Evolutionary conservation across 1,140 invertebrate species (phyloP), one percentile per base, ranked within the genome.

Genomic region (Cotesia chilonis): DNA sequence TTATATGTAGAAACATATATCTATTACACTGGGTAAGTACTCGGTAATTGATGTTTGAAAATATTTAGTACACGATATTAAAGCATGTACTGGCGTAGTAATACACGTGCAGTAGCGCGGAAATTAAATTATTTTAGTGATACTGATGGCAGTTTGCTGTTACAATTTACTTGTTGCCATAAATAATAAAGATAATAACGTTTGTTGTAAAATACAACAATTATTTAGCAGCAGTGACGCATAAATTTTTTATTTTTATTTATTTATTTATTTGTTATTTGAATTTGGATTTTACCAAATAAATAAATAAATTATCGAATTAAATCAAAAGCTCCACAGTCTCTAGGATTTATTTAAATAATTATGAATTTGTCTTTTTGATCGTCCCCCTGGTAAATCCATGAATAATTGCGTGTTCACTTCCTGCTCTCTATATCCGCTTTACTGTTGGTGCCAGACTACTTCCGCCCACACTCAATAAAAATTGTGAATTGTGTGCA

Each of bases 371-470:
- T 20, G 63, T 51, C 38, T 64, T 71, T 10, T 28, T 59, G 57
- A 37, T 41, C 38, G 60, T 6, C 37, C 68, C 47, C 57, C 67
- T 59, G 36, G 51, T 64, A 51, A 64, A 60, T 68, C 66, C 73
- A 71, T 74, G 69, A 74, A 74, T 74, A 74, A 74, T 67, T 68
- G 61, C 67, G 64, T 71, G 61, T 51, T 68, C 69, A 70, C 68
- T 74, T 74, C 73, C 73, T 70, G 73, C 63, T 52, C 41, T 47
- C 60, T 74, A 65, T 70, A 57, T 64, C 63, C 55, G 52, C 63
- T 57, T 70, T 69, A 61, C 68, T 38, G 59, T 20, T 47, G 65
- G 35, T 38, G 65, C 59, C 64, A 47, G 64, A 64, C 72, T 54
- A 38, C 59, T 70, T 71, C 73, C 68, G 64, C 73, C 73, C 65